Evolutionary conservation across 2,113 vertebrate species (phyloP).

Genomic region (Sceloporus undulatus): DNA sequence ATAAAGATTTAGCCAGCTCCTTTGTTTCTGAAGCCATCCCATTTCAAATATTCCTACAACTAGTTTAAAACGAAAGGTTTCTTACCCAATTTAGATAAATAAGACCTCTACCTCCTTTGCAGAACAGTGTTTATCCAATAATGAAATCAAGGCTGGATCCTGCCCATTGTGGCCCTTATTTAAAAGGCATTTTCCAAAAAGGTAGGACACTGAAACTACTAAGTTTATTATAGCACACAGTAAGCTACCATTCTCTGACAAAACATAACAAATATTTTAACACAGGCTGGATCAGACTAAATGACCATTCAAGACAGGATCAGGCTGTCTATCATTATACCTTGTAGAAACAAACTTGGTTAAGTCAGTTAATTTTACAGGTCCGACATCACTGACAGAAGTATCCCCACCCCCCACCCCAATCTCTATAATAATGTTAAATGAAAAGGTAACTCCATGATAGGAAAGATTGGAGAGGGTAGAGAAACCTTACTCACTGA

Average conservation of each 20-base stretch:
- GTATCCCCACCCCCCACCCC: neutral
- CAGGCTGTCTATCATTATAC: neutral
- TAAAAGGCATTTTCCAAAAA: neutral
- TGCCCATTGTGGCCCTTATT: neutral
- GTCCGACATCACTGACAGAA: neutral
- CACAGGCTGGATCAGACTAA: no score
- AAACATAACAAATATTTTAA: neutral
- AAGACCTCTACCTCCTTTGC: no score
- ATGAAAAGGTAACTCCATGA: neutral
- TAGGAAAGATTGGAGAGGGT: no score
- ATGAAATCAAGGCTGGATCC: neutral
- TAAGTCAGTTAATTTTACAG: neutral
- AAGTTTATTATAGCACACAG: neutral
- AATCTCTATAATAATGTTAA: neutral
- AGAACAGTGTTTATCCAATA: no score
- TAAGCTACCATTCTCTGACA: neutral
- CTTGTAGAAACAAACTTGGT: neutral
- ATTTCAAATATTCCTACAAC: neutral
- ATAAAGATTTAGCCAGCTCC: neutral
- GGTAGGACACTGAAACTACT: neutral
- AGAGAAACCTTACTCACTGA: neutral
- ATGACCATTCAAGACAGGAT: neutral
- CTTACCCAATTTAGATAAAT: neutral
- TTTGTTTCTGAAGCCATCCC: neutral
- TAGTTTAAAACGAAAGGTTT: neutral